Evolutionary conservation across 2,797 vertebrate genomes (phyloP).

Genomic region (Silurus aristotelis): DNA sequence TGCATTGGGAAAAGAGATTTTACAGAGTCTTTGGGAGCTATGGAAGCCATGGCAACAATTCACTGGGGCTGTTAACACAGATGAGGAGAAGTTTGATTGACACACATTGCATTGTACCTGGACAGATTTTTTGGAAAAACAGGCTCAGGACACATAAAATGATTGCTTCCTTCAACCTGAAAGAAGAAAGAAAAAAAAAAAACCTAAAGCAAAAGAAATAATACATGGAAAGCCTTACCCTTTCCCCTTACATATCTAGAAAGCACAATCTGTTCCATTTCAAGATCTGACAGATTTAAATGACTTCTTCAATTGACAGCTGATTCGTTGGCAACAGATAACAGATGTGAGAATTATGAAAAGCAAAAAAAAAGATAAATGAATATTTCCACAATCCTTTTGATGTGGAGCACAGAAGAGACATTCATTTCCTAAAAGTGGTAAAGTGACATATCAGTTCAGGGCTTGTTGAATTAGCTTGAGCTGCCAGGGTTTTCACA

Average conservation of each 20-base stretch:
- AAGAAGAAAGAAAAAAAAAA: background rate
- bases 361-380: background rate
- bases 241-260: too few relatives aligned
- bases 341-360: background rate
- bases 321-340: background rate
- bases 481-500: background rate
- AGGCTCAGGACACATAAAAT: background rate
- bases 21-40: background rate
- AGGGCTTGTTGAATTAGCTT: too few relatives aligned
- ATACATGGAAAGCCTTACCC: background rate
- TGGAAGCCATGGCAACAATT: background rate
- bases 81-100: background rate
- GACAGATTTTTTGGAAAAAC: background rate
- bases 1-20: background rate
- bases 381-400: background rate
- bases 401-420: background rate
- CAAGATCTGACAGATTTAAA: background rate
- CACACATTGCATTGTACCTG: background rate
- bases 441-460: background rate
- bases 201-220: too few relatives aligned
- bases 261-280: background rate
- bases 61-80: slow-evolving; percentile 2
- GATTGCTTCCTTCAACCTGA: background rate
- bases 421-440: background rate
- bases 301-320: background rate